phyloP scores from a whole-genome alignment of 2,888 invertebrate species.

The Orthosia gracilis region DNA sequence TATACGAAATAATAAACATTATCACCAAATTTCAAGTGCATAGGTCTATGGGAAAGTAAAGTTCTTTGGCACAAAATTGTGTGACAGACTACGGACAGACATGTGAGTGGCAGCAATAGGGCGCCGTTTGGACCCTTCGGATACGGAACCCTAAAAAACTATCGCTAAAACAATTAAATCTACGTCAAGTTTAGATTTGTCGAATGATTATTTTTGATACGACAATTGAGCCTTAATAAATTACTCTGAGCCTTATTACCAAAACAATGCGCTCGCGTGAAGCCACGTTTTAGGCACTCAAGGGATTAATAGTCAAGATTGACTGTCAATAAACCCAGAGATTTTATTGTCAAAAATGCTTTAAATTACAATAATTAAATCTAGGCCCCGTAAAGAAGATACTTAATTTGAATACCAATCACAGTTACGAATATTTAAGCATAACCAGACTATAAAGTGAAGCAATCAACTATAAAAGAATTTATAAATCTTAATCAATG shows the following conservation, averaged over 20 bases:
- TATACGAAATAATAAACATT: too few relatives aligned
- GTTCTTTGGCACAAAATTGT: too few relatives aligned
- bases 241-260: too few relatives aligned
- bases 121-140: too few relatives aligned
- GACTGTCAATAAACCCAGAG: neutral
- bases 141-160: too few relatives aligned
- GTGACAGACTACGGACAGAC: too few relatives aligned
- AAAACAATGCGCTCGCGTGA: too few relatives aligned
- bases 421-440: constrained; percentile 28
- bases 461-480: constrained; percentile 13
- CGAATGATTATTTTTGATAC: neutral
- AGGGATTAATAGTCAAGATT: neutral
- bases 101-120: too few relatives aligned
- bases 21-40: too few relatives aligned
- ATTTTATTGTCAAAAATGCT: neutral
- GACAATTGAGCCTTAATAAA: neutral
- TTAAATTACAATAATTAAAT: neutral
- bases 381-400: neutral
- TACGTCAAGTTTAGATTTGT: neutral
- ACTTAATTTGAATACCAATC: neutral
- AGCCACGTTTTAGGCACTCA: too few relatives aligned
- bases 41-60: too few relatives aligned
- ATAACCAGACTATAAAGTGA: constrained; percentile 12
- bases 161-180: too few relatives aligned
- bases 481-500: constrained; percentile 27